Evolutionary conservation across 2,797 vertebrate species (phyloP).

Genomic region (Geotrypetes seraphini): DNA sequence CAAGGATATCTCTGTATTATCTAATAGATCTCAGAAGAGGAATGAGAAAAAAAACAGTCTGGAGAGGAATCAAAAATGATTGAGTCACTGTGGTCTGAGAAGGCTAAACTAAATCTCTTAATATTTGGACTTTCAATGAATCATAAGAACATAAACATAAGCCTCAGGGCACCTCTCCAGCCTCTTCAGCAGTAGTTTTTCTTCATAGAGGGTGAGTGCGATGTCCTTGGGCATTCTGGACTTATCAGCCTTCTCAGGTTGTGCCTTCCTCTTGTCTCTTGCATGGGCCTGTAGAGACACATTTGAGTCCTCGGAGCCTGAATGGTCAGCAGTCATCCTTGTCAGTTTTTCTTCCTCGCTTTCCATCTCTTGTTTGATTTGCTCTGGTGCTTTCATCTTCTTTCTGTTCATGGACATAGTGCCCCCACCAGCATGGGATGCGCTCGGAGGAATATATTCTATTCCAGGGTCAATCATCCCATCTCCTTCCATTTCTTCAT

Average conservation of each 20-base stretch:
- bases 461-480: conserved; percentile 91
- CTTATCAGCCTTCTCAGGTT: conserved; percentile 50
- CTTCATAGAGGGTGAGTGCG: conserved; percentile 77
- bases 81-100: too few relatives aligned
- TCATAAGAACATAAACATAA: too few relatives aligned
- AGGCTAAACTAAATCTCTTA: too few relatives aligned
- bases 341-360: conserved; percentile 78
- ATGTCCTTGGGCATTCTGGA: conserved; percentile 37
- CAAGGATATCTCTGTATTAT: too few relatives aligned
- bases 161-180: conserved; percentile 79
- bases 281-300: conserved; percentile 26
- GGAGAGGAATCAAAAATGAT: too few relatives aligned
- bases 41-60: too few relatives aligned
- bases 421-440: conserved; percentile 30
- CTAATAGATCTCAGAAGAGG: too few relatives aligned
- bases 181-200: conserved; percentile 73
- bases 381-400: conserved; percentile 62
- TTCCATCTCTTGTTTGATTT: conserved; percentile 84
- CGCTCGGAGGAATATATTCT: conserved; percentile 71
- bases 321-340: conserved; percentile 48
- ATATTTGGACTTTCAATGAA: too few relatives aligned
- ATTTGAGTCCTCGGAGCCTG: conserved; percentile 52
- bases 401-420: conserved; percentile 53
- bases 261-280: conserved; percentile 50
- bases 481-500: conserved; percentile 82